A percentile compares a stretch with the other conserved stretches of the same genome.
phyloP scores from a whole-genome alignment of 2,113 vertebrate species.

The Corapipo altera region DNA sequence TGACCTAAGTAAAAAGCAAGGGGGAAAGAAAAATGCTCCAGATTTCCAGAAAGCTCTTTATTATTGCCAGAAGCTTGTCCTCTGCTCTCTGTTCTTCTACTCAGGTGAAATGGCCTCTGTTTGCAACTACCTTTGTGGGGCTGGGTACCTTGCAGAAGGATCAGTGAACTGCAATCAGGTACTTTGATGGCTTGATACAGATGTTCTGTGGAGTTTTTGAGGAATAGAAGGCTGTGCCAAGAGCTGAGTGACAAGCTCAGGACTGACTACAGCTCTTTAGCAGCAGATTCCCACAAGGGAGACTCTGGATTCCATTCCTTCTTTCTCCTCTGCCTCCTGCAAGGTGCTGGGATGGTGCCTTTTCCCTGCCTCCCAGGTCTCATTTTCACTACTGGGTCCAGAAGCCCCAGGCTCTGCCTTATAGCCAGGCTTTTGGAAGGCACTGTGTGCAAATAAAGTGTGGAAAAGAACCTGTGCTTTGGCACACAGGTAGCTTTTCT shows the following conservation, averaged over 20 bases:
- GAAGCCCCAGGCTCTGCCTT: not conserved
- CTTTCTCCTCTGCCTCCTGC: not conserved
- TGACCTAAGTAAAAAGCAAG: conserved; percentile 4
- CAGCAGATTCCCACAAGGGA: accelerated
- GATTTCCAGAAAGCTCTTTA: not conserved
- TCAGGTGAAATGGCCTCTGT: not conserved
- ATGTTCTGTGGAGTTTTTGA: not conserved
- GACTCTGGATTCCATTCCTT: not conserved
- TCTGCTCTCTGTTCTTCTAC: not conserved
- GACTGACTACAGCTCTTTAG: not conserved
- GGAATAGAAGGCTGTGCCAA: not conserved
- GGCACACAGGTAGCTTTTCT: not conserved
- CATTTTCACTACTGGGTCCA: not conserved
- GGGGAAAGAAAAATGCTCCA: not conserved
- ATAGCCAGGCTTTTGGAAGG: not conserved
- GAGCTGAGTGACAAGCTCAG: not conserved
- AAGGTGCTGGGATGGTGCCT: not conserved
- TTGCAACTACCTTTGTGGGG: not conserved
- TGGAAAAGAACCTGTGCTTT: not conserved
- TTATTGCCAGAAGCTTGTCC: not conserved
- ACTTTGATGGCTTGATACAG: not conserved
- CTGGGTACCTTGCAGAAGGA: not conserved
- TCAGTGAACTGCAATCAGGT: not conserved
- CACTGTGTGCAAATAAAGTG: not conserved
- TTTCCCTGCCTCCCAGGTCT: not conserved